A percentile compares a stretch with the other conserved stretches of the same genome.
These are phyloP conservation scores for Noctua comes DNA, from an alignment of 2,888 invertebrate genomes.

Conservation along the genomic window DNA sequence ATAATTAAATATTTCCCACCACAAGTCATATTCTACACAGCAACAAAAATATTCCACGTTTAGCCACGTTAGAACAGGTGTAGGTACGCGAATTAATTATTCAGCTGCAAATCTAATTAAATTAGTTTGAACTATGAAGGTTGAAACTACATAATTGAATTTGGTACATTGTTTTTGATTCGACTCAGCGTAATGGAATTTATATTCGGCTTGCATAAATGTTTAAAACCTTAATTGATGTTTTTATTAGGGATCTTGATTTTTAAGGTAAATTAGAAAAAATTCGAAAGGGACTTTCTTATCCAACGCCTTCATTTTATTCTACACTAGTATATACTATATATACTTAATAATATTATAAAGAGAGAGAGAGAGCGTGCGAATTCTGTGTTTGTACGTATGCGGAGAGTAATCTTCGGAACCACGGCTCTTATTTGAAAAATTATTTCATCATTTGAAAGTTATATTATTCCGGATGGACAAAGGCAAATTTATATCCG, in stretches of 20 bases:
- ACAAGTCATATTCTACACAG: constrained; percentile 1
- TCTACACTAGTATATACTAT: background rate
- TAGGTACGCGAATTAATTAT: constrained; percentile 37
- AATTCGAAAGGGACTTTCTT: background rate
- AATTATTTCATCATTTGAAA: too few relatives aligned
- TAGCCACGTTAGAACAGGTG: constrained; percentile 38
- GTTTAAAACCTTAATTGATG: constrained; percentile 8
- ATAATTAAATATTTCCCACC: background rate
- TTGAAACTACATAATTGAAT: constrained; percentile 46
- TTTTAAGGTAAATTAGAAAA: background rate
- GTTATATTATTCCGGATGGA: background rate
- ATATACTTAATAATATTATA: background rate
- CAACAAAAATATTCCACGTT: constrained; percentile 24
- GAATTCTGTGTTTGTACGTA: background rate
- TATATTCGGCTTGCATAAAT: constrained; percentile 27
- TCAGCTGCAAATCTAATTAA: constrained; percentile 56
- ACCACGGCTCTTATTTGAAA: background rate
- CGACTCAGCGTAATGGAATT: constrained; percentile 39
- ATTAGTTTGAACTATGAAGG: constrained; percentile 53
- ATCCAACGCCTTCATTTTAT: background rate
- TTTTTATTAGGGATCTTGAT: background rate
- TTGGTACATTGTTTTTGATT: constrained; percentile 45
- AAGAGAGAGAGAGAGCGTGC: background rate
- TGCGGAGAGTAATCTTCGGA: background rate
- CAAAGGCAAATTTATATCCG: background rate